phyloP scores from a whole-genome alignment of 1,140 invertebrate genomes.

The Maniola jurtina region DNA sequence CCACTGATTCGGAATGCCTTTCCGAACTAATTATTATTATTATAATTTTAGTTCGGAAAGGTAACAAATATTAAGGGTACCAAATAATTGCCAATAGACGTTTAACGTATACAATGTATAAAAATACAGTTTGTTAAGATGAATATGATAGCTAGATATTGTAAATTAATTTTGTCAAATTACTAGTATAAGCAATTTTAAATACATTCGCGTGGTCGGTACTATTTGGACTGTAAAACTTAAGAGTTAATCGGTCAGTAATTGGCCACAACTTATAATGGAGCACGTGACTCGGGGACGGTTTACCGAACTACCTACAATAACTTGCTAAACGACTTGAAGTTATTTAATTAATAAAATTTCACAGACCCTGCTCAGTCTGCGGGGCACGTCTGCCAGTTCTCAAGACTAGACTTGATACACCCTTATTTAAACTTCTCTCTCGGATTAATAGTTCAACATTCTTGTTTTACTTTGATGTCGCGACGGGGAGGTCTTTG shows the following conservation, averaged over 20 bases:
- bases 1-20: too few relatives aligned
- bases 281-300: neutral
- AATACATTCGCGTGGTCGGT: too few relatives aligned
- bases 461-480: conserved; percentile 69
- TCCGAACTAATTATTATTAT: too few relatives aligned
- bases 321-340: conserved; percentile 40
- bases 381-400: conserved; percentile 15
- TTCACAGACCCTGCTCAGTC: conserved; percentile 9
- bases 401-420: conserved; percentile 15
- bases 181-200: too few relatives aligned
- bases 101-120: too few relatives aligned
- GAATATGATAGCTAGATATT: too few relatives aligned
- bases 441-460: conserved; percentile 61
- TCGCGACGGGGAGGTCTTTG: conserved; percentile 67
- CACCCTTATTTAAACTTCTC: conserved; percentile 56
- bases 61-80: too few relatives aligned
- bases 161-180: too few relatives aligned
- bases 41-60: too few relatives aligned
- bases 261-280: neutral
- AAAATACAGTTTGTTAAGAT: too few relatives aligned
- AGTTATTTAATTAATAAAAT: conserved; percentile 52
- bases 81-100: too few relatives aligned
- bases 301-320: conserved; percentile 29
- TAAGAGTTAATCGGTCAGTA: conserved; percentile 5
- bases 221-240: neutral